Conservation (phyloP, 2,888 invertebrate species). For the Ecliptopera silaceata region DNA sequence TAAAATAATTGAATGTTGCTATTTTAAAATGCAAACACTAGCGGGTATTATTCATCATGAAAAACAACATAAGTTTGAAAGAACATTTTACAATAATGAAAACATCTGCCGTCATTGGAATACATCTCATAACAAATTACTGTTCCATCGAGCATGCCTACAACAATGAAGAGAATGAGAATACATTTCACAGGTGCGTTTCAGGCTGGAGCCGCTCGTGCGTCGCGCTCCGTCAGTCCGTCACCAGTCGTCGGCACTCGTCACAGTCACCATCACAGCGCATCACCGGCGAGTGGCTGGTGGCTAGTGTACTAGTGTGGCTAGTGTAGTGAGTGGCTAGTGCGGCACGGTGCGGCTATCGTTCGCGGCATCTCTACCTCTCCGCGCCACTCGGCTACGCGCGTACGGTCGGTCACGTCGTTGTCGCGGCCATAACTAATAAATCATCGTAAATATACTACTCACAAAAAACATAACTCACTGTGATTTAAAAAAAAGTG, state of each 20-base stretch:
- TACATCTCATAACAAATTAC: slow-evolving; percentile 11
- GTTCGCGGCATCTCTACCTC: slow-evolving; percentile 36
- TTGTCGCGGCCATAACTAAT: slow-evolving; percentile 11
- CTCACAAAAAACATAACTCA: slow-evolving; percentile 24
- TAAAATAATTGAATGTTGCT: too few relatives aligned
- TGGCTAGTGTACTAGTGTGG: too few relatives aligned
- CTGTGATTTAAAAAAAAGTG: slow-evolving; percentile 50
- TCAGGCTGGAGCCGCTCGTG: background rate
- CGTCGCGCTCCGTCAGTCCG: too few relatives aligned
- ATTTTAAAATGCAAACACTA: too few relatives aligned
- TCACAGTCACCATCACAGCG: too few relatives aligned
- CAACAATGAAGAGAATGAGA: slow-evolving; percentile 14
- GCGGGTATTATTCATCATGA: too few relatives aligned
- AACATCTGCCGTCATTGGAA: slow-evolving; percentile 3
- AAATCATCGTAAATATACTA: background rate
- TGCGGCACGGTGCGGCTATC: background rate
- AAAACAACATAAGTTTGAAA: too few relatives aligned
- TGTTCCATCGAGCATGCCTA: background rate
- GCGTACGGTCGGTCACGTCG: slow-evolving; percentile 25
- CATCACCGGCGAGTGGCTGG: too few relatives aligned
- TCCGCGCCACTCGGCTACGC: slow-evolving; percentile 27
- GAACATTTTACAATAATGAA: background rate
- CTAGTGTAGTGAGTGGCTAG: too few relatives aligned
- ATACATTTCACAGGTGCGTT: slow-evolving; percentile 15
- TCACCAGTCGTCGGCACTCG: too few relatives aligned